Evolutionary conservation across 2,797 vertebrate genomes (phyloP).

Genomic region (Oophaga sylvatica): DNA sequence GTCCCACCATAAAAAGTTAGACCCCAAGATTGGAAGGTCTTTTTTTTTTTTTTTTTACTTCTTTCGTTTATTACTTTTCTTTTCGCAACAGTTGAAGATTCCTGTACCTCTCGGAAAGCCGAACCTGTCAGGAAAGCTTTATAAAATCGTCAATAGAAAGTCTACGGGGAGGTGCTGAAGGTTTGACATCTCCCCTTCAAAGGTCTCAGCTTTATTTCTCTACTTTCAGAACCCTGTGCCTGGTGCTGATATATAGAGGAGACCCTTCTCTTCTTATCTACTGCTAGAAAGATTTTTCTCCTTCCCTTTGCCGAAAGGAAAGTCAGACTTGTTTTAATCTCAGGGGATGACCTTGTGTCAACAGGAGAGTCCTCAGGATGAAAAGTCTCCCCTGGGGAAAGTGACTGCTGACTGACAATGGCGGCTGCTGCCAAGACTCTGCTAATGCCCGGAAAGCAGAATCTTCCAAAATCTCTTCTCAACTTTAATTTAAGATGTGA

Average conservation of each 20-base stretch:
- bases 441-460: not conserved
- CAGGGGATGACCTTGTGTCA: constrained; percentile 48
- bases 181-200: not conserved
- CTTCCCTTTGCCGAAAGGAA: constrained; percentile 7
- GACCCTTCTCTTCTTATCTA: not conserved
- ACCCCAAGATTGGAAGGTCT: not conserved
- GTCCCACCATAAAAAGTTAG: not conserved
- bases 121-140: not conserved
- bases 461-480: not conserved
- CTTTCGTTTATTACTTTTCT: not conserved
- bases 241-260: not conserved
- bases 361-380: constrained; percentile 28
- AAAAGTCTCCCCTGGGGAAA: constrained; percentile 21
- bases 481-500: not conserved
- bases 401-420: constrained; percentile 28
- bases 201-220: not conserved
- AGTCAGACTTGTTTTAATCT: constrained; percentile 21
- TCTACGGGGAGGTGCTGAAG: not conserved
- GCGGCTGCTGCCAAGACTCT: constrained; percentile 13
- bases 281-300: not conserved
- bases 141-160: not conserved
- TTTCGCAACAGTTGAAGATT: not conserved
- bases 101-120: not conserved
- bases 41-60: not conserved
- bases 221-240: not conserved